A percentile compares a stretch with the other conserved stretches of the same genome.
Conservation (phyloP, 2,797 vertebrate genomes). For the Sebastiscus albofasciatus region DNA sequence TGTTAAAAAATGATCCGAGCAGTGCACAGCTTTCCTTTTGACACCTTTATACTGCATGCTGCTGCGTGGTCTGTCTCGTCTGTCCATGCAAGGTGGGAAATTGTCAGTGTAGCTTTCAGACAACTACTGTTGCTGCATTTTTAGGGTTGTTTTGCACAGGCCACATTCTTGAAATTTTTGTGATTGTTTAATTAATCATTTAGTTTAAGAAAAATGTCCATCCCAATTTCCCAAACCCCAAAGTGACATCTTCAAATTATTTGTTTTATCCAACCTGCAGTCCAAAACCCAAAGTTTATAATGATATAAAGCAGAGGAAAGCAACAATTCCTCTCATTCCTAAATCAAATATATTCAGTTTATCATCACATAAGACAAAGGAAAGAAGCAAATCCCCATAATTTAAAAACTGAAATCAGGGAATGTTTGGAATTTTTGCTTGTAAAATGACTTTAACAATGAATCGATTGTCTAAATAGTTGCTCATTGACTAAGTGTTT, state of each 20-base stretch:
- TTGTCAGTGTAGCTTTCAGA: background rate
- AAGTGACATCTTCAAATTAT: background rate
- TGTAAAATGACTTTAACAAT: too few species aligned
- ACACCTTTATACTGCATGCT: background rate
- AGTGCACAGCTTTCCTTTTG: background rate
- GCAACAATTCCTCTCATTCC: background rate
- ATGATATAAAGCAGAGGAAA: background rate
- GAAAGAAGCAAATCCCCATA: background rate
- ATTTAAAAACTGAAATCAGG: too few species aligned
- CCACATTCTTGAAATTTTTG: background rate
- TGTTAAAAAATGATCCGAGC: slow-evolving; percentile 36
- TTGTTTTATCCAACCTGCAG: background rate
- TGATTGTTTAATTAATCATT: background rate
- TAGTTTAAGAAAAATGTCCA: background rate
- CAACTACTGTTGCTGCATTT: background rate
- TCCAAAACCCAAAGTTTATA: background rate
- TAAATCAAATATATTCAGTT: background rate
- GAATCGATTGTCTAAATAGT: too few species aligned
- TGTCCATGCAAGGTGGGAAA: background rate
- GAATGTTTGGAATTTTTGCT: too few species aligned
- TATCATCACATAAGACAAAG: background rate
- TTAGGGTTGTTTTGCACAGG: background rate
- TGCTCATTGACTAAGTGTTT: too few species aligned
- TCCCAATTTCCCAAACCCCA: background rate
- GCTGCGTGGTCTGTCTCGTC: background rate